Base-by-base conservation (phyloP, 2,113 vertebrate genomes). In the Dolichallabes microphthalmus region DNA sequence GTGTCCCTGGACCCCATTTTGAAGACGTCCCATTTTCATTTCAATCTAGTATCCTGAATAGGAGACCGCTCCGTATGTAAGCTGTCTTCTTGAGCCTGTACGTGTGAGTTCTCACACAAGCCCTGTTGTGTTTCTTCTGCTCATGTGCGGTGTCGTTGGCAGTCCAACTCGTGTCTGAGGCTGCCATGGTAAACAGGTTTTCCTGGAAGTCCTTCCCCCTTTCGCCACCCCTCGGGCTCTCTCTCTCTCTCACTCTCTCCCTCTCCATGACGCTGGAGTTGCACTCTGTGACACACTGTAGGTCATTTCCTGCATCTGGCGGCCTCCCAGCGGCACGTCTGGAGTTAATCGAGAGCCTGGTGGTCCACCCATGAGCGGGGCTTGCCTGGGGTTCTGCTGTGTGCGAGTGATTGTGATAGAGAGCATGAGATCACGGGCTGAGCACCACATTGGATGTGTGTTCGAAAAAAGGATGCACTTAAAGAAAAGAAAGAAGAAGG, bases 131-230 rank as follows among this genome's bases (percentile, higher is more conserved):
- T 78, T 85, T 58, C 74, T 83, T 75, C 71, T 77, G 71, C 74
- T 88, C 82, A 20, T 68, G 11, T 82, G 57, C 30, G 17, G 80
- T 69, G 45, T 35, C 79, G 52, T 85, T 89, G 60, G 85, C 84
- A 86, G 74, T 74, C 84, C 50, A 60, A 63, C 25, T 58, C 55
- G 8, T 50, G 85, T 74, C 82, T 52, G 25, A 64, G 45, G 53
- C 87, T 88, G 85, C 89, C 89, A 88, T 83, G 27, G 63, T 83
- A 89, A 89, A 88, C 85, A 89, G 12, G 2, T 64, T 88, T 89
- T 89, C 83, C 89, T 81, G 87, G 87, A 88, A 89, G 60, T 69
- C 50, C 50, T 14, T 20, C 79, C 82, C 74, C 80, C 30, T 58
- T 73, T 58, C 82, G 39, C 73, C 68, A 80, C 50, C 73, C 87